Conservation (phyloP, 2,797 vertebrate species). For the Morelia viridis region DNA sequence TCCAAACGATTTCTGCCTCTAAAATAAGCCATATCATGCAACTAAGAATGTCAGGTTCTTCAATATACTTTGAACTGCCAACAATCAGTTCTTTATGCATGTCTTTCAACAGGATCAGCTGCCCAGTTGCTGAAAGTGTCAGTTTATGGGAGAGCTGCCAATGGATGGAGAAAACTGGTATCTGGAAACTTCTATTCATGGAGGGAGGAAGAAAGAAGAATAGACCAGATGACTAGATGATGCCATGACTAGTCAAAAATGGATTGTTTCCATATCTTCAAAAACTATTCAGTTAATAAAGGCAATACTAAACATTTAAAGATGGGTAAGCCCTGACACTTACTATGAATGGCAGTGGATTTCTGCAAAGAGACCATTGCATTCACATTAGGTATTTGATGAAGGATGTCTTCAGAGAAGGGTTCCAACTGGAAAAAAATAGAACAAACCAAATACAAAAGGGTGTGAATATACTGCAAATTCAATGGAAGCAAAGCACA, state of each 20-base stretch:
- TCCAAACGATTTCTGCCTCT: neutral
- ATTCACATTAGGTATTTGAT: constrained; percentile 75
- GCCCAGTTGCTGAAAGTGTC: too few relatives aligned
- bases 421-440: constrained; percentile 75
- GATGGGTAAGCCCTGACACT: constrained; percentile 58
- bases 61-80: neutral
- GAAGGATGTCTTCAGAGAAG: constrained; percentile 72
- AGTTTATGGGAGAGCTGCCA: neutral
- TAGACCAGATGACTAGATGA: neutral
- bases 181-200: neutral
- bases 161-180: neutral
- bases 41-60: neutral
- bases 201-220: neutral
- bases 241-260: neutral
- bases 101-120: neutral
- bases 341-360: constrained; percentile 81
- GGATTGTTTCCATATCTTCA: constrained; percentile 21
- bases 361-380: constrained; percentile 77
- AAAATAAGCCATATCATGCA: neutral
- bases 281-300: neutral
- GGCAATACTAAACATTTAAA: constrained; percentile 27
- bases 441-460: constrained; percentile 62
- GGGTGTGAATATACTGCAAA: constrained; percentile 56
- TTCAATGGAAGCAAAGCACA: constrained; percentile 63
- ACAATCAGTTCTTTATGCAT: neutral